A percentile compares a stretch with the other conserved stretches of the same genome.
Conservation (phyloP, 2,888 invertebrate species). For the Ecliptopera silaceata region DNA sequence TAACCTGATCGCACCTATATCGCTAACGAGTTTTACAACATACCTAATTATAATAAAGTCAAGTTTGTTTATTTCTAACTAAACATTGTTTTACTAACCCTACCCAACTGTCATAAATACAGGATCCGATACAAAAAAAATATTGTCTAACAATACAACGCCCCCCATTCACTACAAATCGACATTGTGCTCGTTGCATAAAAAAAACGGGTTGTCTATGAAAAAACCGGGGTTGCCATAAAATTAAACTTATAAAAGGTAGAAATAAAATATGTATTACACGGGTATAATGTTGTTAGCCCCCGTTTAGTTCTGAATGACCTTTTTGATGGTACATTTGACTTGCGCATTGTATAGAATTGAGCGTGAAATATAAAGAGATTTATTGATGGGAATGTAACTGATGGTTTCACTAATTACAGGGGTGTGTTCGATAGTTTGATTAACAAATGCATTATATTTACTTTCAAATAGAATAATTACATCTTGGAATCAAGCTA, state of each 20-base stretch:
- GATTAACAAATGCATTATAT: neutral
- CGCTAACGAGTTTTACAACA: too few species aligned
- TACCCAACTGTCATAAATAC: constrained; percentile 45
- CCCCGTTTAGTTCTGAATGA: constrained; percentile 71
- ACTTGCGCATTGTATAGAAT: constrained; percentile 74
- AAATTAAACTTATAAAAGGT: constrained; percentile 80
- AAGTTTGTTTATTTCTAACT: neutral
- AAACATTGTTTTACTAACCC: constrained; percentile 39
- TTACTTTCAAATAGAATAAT: neutral
- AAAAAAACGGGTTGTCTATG: constrained; percentile 54
- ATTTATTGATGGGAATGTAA: constrained; percentile 62
- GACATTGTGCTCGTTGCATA: constrained; percentile 56
- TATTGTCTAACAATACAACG: constrained; percentile 79
- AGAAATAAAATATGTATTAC: constrained; percentile 82
- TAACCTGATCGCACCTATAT: too few species aligned
- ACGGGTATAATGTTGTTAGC: constrained; percentile 81
- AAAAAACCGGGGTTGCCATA: constrained; percentile 67
- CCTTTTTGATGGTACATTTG: constrained; percentile 72
- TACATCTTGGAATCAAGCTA: neutral
- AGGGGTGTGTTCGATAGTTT: constrained; percentile 40
- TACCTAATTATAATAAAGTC: neutral
- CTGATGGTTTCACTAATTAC: constrained; percentile 68
- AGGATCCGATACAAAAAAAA: constrained; percentile 61
- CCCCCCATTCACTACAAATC: constrained; percentile 68
- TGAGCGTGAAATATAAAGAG: constrained; percentile 78